These are phyloP conservation scores for Caenorhabditis japonica DNA, from an alignment of 2,888 invertebrate genomes.

Conservation along the genomic window DNA sequence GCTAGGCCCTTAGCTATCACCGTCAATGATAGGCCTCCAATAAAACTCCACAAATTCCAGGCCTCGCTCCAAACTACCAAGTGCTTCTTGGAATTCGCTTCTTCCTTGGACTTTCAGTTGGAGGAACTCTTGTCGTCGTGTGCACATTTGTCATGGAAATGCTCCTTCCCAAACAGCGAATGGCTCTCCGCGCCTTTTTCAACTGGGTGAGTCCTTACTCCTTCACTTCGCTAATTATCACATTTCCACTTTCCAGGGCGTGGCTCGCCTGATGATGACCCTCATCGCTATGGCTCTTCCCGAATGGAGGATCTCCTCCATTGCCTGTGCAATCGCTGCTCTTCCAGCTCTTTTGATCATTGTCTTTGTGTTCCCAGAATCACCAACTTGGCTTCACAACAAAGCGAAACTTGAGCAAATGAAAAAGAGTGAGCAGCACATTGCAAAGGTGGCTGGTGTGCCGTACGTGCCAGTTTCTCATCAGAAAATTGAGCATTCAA, in stretches of 20 bases:
- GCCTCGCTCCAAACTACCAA: slow-evolving; percentile 46
- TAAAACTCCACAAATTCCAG: slow-evolving; percentile 7
- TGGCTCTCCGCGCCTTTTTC: slow-evolving; percentile 76
- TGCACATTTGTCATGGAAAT: slow-evolving; percentile 77
- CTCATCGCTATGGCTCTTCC: slow-evolving; percentile 70
- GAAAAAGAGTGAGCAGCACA: slow-evolving; percentile 69
- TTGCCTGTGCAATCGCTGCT: slow-evolving; percentile 72
- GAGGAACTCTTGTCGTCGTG: slow-evolving; percentile 74
- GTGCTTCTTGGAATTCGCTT: slow-evolving; percentile 54
- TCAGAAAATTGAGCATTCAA: slow-evolving; percentile 66
- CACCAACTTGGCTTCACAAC: slow-evolving; percentile 76
- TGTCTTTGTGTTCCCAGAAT: slow-evolving; percentile 75
- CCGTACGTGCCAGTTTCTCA: slow-evolving; percentile 66
- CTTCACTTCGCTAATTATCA: neutral
- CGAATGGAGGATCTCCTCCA: slow-evolving; percentile 71
- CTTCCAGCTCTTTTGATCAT: slow-evolving; percentile 72
- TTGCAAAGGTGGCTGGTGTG: slow-evolving; percentile 72
- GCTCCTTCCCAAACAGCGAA: slow-evolving; percentile 75
- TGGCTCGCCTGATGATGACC: slow-evolving; percentile 72
- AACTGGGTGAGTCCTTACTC: slow-evolving; percentile 70
- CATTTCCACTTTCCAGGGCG: slow-evolving; percentile 53
- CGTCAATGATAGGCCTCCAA: neutral
- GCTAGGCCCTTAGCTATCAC: no score
- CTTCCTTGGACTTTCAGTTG: slow-evolving; percentile 65
- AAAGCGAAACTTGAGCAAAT: slow-evolving; percentile 68